phyloP scores from a whole-genome alignment of 2,113 vertebrate genomes.

The Fregetta grallaria region DNA sequence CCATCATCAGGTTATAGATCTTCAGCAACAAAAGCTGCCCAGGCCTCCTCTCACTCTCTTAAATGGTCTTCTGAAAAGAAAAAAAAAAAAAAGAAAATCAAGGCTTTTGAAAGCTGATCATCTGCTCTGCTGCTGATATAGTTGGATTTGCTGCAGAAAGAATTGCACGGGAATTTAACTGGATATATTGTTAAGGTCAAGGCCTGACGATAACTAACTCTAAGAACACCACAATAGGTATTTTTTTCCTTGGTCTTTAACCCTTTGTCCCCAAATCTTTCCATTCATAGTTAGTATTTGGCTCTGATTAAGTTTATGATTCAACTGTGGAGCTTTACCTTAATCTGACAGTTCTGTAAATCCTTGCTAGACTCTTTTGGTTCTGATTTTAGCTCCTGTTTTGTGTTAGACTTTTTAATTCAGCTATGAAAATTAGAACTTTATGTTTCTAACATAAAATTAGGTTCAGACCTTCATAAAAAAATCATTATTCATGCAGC shows the following conservation, averaged over 20 bases:
- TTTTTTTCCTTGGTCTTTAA: constrained; percentile 6
- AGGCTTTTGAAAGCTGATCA: not conserved
- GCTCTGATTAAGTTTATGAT: not conserved
- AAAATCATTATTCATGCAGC: not conserved
- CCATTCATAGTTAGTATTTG: not conserved
- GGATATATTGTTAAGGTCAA: not conserved
- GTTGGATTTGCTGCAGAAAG: not conserved
- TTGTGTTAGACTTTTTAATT: not conserved
- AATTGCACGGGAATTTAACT: not conserved
- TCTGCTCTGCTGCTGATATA: not conserved
- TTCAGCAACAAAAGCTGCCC: constrained; percentile 37
- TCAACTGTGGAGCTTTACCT: not conserved
- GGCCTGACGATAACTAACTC: not conserved
- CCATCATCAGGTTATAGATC: constrained; percentile 45
- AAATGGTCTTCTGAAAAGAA: not conserved
- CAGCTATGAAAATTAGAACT: not conserved
- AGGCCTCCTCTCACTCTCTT: not conserved
- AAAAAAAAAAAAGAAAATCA: not conserved
- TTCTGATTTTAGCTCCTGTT: not conserved
- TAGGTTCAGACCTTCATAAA: not conserved
- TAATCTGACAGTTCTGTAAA: not conserved
- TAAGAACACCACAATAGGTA: not conserved
- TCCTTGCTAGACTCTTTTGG: not conserved
- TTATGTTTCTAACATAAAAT: constrained; percentile 3
- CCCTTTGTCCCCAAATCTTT: not conserved